Percentiles rank a stretch among this genome's conserved stretches.
These are phyloP conservation scores for human (Homo sapiens) DNA, from an alignment of 2,113 vertebrate genomes.

Conservation along the genomic window GRCh38 chr14:82453501-82454000, in stretches of 20 bases:
- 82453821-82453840: not conserved
- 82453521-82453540: not conserved
- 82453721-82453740: not conserved
- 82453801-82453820: not conserved
- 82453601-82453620: not conserved
- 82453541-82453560: not conserved
- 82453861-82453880: not conserved
- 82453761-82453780: fast-evolving
- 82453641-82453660: not conserved
- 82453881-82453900: not conserved
- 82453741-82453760: not conserved
- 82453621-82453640: not conserved
- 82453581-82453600: not conserved
- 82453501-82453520: not conserved
- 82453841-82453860: not conserved
- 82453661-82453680: not conserved
- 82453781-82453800: not conserved
- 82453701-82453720: not conserved
- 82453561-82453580: not conserved
- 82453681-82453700: fast-evolving
- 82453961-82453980: not conserved
- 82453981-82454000: not conserved
- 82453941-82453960: not conserved
- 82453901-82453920: not conserved
- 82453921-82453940: not conserved